Percentiles rank a stretch among this genome's conserved stretches.
Conservation (phyloP, 30 jellyfish, hydroid and myxozoan genomes). For the Chrysaora quinquecirrha region DNA sequence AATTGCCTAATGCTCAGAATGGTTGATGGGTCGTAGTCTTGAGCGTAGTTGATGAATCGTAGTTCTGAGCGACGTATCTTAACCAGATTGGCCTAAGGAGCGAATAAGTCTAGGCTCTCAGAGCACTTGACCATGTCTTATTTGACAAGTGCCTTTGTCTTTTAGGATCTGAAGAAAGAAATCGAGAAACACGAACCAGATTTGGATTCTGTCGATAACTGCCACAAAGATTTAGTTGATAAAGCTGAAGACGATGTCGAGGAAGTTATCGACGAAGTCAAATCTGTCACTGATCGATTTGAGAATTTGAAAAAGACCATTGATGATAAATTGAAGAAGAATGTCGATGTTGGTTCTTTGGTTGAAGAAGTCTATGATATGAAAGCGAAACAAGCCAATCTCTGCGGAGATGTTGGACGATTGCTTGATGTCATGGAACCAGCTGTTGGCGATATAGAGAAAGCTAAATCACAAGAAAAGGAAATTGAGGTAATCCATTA, state of each 20-base stretch:
- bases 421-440: slow-evolving; percentile 64
- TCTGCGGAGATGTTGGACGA: slow-evolving; percentile 62
- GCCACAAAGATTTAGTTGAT: slow-evolving; percentile 39
- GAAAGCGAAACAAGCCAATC: slow-evolving; percentile 33
- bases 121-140: no score
- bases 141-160: no score
- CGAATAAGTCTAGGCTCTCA: no score
- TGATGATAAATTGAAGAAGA: slow-evolving; percentile 36
- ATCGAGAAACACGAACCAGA: slow-evolving; percentile 58
- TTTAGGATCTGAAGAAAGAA: slow-evolving; percentile 58
- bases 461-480: slow-evolving; percentile 56
- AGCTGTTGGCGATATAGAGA: slow-evolving; percentile 60
- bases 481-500: slow-evolving; percentile 61
- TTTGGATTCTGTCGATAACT: slow-evolving; percentile 33
- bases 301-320: slow-evolving; percentile 52
- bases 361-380: slow-evolving; percentile 57
- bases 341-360: slow-evolving; percentile 28
- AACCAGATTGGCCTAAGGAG: no score
- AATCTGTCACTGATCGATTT: slow-evolving; percentile 51
- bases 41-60: no score
- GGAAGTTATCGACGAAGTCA: slow-evolving; percentile 54
- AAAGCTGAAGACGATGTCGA: slow-evolving; percentile 69
- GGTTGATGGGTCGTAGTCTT: no score
- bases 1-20: no score
- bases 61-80: no score